Conservation (phyloP, 2,113 vertebrate genomes). For the Leucoraja erinaceus region DNA sequence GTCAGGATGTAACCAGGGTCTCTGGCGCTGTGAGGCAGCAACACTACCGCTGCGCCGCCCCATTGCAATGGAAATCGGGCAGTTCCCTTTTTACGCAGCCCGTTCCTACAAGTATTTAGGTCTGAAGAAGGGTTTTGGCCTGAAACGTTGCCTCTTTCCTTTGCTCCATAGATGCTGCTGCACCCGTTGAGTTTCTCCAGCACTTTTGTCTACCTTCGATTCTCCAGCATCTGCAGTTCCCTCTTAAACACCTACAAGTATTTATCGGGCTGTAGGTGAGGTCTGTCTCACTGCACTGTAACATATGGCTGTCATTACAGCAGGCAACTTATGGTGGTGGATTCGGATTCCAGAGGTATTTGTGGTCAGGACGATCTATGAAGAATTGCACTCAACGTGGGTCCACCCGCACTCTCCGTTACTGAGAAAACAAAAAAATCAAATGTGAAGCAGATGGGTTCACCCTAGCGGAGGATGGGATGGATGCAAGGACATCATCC, state of each 20-base stretch:
- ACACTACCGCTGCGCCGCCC: no score
- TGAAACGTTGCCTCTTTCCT: no score
- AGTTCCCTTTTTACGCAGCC: not conserved
- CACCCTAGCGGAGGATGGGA: not conserved
- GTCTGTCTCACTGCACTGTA: not conserved
- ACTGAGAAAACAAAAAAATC: constrained; percentile 7
- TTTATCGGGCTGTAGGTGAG: constrained; percentile 6
- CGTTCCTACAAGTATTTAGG: no score
- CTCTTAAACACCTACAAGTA: no score
- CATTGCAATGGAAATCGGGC: not conserved
- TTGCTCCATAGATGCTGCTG: no score
- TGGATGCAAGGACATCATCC: not conserved
- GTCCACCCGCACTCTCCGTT: constrained; percentile 1
- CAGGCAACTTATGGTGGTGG: not conserved
- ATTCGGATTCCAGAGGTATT: constrained; percentile 33
- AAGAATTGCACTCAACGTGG: constrained; percentile 1
- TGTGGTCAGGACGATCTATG: constrained; percentile 9
- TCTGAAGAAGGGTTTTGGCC: no score
- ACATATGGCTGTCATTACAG: constrained; percentile 26
- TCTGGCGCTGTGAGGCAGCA: no score
- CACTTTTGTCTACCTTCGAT: no score
- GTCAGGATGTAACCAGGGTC: no score
- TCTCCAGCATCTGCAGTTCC: no score
- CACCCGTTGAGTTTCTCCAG: no score
- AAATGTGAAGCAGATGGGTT: constrained; percentile 34